phyloP scores from a whole-genome alignment of 1,140 invertebrate species.

The Temnothorax nylanderi region DNA sequence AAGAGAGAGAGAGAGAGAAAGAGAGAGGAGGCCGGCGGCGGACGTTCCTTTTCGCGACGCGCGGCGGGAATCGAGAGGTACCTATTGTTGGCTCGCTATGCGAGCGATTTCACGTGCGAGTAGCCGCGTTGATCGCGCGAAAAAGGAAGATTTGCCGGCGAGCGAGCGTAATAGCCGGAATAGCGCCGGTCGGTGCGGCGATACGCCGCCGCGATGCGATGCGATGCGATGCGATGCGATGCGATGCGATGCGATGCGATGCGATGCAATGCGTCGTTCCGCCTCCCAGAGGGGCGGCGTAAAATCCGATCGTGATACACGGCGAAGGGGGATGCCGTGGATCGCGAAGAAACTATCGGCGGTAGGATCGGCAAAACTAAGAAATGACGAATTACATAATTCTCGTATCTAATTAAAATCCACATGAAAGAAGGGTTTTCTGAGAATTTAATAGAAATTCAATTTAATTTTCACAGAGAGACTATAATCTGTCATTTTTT shows the following conservation, averaged over 20 bases:
- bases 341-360: not conserved
- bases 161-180: constrained; percentile 69
- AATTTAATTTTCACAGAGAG: not conserved
- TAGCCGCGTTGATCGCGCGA: constrained; percentile 72
- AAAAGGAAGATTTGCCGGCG: constrained; percentile 63
- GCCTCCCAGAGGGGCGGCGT: constrained; percentile 28
- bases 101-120: constrained; percentile 72
- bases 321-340: not conserved
- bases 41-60: constrained; percentile 52
- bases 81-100: constrained; percentile 46
- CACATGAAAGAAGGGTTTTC: not conserved
- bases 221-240: constrained; percentile 27
- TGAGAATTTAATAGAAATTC: not conserved
- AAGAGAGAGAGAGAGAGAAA: not conserved
- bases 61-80: constrained; percentile 35
- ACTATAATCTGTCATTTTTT: not conserved
- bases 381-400: constrained; percentile 19
- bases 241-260: not conserved
- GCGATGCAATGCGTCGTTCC: constrained; percentile 24
- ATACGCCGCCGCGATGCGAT: constrained; percentile 7
- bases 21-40: not conserved
- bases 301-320: constrained; percentile 34
- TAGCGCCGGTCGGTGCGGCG: constrained; percentile 23
- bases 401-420: constrained; percentile 1
- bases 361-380: not conserved